A percentile compares a stretch with the other conserved stretches of the same genome.
Conservation (phyloP, 2,888 invertebrate species). For the Cecidostiba fungosa region DNA sequence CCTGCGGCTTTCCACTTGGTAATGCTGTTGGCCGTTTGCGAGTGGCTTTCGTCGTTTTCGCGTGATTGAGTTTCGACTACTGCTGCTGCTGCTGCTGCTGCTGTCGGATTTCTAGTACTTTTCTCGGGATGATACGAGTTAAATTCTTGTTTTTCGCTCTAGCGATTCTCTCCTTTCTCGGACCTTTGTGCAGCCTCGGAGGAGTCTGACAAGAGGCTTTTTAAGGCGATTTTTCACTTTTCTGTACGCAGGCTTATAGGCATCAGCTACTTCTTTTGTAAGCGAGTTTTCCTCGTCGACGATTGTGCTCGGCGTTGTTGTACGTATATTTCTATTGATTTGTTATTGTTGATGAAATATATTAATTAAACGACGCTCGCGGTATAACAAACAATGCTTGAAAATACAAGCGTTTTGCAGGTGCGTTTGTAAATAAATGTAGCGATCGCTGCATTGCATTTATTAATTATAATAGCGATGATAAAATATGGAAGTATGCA, state of each 20-base stretch:
- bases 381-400: not conserved
- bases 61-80: slow-evolving; percentile 54
- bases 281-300: not conserved
- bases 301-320: not conserved
- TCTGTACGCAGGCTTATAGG: not conserved
- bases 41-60: slow-evolving; percentile 61
- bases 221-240: slow-evolving; percentile 54
- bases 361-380: too few relatives aligned
- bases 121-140: slow-evolving; percentile 45
- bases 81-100: not conserved
- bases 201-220: not conserved
- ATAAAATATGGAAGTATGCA: too few relatives aligned
- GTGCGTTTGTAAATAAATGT: too few relatives aligned
- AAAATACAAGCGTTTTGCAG: too few relatives aligned
- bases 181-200: not conserved
- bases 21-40: slow-evolving; percentile 49
- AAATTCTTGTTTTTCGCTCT: slow-evolving; percentile 37
- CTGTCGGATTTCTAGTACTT: slow-evolving; percentile 46
- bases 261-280: not conserved
- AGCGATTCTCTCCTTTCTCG: not conserved
- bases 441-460: too few relatives aligned
- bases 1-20: slow-evolving; percentile 53
- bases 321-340: too few relatives aligned
- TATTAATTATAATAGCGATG: too few relatives aligned
- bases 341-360: too few relatives aligned